A percentile compares a stretch with the other conserved stretches of the same genome.
Evolutionary conservation across 2,888 invertebrate genomes (phyloP).

Genomic region (Lepidochrysops patricia): DNA sequence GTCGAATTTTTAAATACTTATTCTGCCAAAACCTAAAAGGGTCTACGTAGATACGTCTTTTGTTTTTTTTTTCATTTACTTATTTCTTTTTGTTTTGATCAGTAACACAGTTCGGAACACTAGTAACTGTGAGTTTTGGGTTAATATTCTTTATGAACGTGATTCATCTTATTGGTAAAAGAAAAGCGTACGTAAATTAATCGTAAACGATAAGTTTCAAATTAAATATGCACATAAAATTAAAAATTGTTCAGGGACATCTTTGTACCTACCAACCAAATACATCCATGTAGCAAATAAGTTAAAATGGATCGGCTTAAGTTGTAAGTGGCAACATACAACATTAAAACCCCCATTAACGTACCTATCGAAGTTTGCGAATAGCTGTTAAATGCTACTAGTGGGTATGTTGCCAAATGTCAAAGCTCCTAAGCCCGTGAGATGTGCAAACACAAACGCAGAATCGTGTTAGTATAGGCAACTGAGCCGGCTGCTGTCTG

Average conservation of each 20-base stretch:
- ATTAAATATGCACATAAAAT: too few species aligned
- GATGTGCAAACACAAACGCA: constrained; percentile 67
- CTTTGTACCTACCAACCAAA: not conserved
- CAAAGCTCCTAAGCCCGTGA: constrained; percentile 65
- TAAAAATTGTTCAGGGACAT: not conserved
- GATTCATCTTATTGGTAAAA: too few species aligned
- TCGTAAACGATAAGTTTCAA: too few species aligned
- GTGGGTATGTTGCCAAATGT: constrained; percentile 50
- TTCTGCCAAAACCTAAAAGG: too few species aligned
- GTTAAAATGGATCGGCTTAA: not conserved
- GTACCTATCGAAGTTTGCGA: constrained; percentile 25
- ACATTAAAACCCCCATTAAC: constrained; percentile 22
- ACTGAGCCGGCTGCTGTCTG: constrained; percentile 67
- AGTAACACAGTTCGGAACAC: too few species aligned
- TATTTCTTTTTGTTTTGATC: too few species aligned
- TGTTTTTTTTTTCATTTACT: too few species aligned
- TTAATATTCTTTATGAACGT: too few species aligned
- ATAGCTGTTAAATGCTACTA: constrained; percentile 41
- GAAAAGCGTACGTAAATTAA: too few species aligned
- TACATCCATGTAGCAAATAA: not conserved
- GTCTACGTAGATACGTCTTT: too few species aligned
- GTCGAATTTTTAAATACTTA: too few species aligned
- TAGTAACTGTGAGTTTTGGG: too few species aligned
- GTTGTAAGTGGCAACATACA: not conserved
- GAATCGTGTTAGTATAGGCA: constrained; percentile 68